These are phyloP conservation scores for Latrodectus elegans DNA, from an alignment of 2,888 invertebrate species.

Conservation along the genomic window DNA sequence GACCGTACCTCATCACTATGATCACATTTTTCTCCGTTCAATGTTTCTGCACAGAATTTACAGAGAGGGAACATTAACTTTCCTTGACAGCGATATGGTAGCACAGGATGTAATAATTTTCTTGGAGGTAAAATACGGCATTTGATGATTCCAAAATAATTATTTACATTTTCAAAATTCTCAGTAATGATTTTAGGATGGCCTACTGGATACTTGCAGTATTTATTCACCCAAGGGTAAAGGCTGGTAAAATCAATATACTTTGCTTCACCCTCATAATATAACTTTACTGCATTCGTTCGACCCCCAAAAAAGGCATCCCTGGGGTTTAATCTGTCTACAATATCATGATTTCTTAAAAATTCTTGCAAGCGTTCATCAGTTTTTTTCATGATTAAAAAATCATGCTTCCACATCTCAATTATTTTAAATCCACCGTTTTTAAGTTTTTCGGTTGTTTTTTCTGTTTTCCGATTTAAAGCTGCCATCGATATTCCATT, in stretches of 20 bases:
- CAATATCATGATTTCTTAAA: neutral
- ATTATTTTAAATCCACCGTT: neutral
- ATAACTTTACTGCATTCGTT: slow-evolving; percentile 1
- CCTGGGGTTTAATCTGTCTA: neutral
- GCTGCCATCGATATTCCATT: neutral
- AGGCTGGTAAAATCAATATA: neutral
- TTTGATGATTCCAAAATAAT: slow-evolving; percentile 8
- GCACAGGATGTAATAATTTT: neutral
- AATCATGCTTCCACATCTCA: slow-evolving; percentile 20
- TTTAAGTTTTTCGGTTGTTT: neutral
- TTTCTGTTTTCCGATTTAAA: neutral
- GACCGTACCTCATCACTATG: neutral
- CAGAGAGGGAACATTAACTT: slow-evolving; percentile 9
- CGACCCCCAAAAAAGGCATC: slow-evolving; percentile 18
- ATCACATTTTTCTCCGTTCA: neutral
- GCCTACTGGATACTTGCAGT: slow-evolving; percentile 14
- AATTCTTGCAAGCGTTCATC: neutral
- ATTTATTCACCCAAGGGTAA: slow-evolving; percentile 5
- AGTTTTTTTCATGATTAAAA: neutral
- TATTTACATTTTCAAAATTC: neutral
- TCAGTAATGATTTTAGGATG: slow-evolving; percentile 14
- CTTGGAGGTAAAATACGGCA: neutral
- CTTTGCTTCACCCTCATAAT: neutral
- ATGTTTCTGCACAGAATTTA: neutral
- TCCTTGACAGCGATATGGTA: neutral